A percentile compares a stretch with the other conserved stretches of the same genome.
Evolutionary conservation across 2,113 vertebrate genomes (phyloP).

Genomic region (Felis catus): F.catus_Fca126_mat1.0 CM031424.1:60985001-60985500

Average conservation of each 20-base stretch:
- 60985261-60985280: background rate
- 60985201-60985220: background rate
- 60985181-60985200: background rate
- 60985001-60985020: background rate
- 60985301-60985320: background rate
- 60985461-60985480: rapidly evolving
- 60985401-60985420: background rate
- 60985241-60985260: background rate
- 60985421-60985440: background rate
- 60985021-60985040: slow-evolving; percentile 23
- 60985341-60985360: background rate
- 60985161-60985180: background rate
- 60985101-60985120: slow-evolving; percentile 20
- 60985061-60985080: slow-evolving; percentile 14
- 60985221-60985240: no score
- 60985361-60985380: background rate
- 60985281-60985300: background rate
- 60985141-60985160: background rate
- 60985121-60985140: background rate
- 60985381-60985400: background rate
- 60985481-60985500: no score
- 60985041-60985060: background rate
- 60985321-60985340: background rate
- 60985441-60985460: background rate
- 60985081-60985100: slow-evolving; percentile 59